Base-by-base conservation (phyloP, 2,888 invertebrate genomes). In the Drosophila kambysellisi region DNA sequence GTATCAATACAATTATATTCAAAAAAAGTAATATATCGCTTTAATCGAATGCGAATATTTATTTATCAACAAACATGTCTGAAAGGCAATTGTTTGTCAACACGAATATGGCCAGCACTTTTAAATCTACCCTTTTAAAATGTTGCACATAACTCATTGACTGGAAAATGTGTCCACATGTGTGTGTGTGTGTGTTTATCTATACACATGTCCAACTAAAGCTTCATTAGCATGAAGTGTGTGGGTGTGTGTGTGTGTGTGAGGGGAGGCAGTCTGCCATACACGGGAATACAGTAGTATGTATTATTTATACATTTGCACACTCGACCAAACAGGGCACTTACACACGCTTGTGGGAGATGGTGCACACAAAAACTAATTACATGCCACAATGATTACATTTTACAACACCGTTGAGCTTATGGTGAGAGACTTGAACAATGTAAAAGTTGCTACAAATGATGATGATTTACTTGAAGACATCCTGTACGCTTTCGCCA, bases 301-400 rank as follows among this genome's bases (percentile, higher is more conserved):
- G 83, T 70, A 81, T 70, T 73, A 72, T 88, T 88, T 83, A 74
- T 71, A 70, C 59, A 69, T 69, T 57, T 56, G 41, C 57, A 58
- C 56, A 74, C 33, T 20, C 35, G 32, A 41, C 43, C 50, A 65
- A 50, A 68, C 65, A 54, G 65, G 37, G 46, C 48, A 62, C 30
- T 71, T 33, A 48, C 64, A 59, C 58, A 64, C 57, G 50, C 69
- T 64, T 39, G 50, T 54, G 59, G 63, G 39, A 48, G 64, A 39
- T 64, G 69, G 60, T 43, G 50, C 72, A 79, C 71, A 83, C 76
- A 86, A 83, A 90, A 88, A 88, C 87, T 87, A 87, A 87, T 87
- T 87, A 90, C 81, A 90, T 80, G 90, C 88, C 90, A 86, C 87
- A 87, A 90, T 86, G 89, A 83, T 88, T 87, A 81, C 77, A 89